Base-by-base conservation (phyloP, 64 coral and sea anemone species). In the Montipora cactus region DNA sequence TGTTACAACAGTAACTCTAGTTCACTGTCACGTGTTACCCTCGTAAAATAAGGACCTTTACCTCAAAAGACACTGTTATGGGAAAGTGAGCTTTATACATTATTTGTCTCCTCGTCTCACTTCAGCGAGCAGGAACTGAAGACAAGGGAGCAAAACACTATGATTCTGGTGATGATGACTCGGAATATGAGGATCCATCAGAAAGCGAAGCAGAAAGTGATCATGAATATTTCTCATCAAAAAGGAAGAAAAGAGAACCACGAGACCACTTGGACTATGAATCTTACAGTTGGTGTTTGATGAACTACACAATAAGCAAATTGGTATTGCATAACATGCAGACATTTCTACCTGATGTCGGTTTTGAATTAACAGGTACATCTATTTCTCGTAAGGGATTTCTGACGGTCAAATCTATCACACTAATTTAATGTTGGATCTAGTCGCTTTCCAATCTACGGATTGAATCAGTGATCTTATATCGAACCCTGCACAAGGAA, bases 211-310 rank as follows among this genome's bases (percentile, higher is more conserved):
- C 13, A 59, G 80, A 98, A 78, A 93, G 91, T 21, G 96, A 95
- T 59, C 64, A 79, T 49, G 89, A 80, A 2, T 89, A 83, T 52
- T 78, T 79, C 8, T 78, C 57, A 11, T 78, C 61, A 58, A 47
- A 45, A 25, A 94, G 79, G 16, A 94, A 89, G 66, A 94, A 88
- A 76, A 92, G 59, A 13, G 95, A 99, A 92, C 92, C 98, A 8
- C 22, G 49, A 73, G 95, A 99, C 68, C 98, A 99, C 23, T 46
- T 99, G 45, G 98, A 99, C 48, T 87, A 92, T 8, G 87, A 95
- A 16, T 96, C 98, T n/a, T 99, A 96, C 52, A 88, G 92, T 61
- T 99, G 98, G 98, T 92, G 92, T 78, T 86, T 99, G 1, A 96
- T 99, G 92, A 96, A 99, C 47, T 99, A 99, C 77, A 78, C 98